These are phyloP conservation scores for Colius striatus DNA, from an alignment of 2,113 vertebrate genomes.

Conservation along the genomic window DNA sequence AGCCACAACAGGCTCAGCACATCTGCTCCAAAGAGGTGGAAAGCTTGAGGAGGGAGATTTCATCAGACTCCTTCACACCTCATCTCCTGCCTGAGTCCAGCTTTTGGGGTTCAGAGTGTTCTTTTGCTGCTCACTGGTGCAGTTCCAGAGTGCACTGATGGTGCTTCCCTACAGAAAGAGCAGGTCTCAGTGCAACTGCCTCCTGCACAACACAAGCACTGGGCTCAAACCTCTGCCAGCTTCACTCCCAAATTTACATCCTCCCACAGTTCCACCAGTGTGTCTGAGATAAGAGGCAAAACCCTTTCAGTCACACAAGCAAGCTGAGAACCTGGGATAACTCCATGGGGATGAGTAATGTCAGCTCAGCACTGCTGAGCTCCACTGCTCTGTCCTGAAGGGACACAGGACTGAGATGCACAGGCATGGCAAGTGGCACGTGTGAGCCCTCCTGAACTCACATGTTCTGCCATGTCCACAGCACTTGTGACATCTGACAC, in stretches of 20 bases:
- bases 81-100: neutral
- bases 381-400: neutral
- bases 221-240: neutral
- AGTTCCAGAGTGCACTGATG: neutral
- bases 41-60: neutral
- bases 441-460: accelerated
- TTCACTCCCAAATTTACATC: neutral
- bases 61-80: neutral
- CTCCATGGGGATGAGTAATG: neutral
- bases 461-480: accelerated
- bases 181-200: neutral
- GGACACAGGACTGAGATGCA: accelerated
- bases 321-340: slow-evolving; percentile 8
- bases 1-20: neutral
- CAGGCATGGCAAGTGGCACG: neutral
- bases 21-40: neutral
- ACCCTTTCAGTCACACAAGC: neutral
- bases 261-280: neutral
- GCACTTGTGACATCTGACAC: neutral
- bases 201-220: neutral
- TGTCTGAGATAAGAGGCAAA: neutral
- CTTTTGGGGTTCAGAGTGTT: neutral
- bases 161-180: neutral
- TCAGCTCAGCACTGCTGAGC: neutral
- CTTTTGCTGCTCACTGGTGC: neutral